Base-by-base conservation (phyloP, 1,140 invertebrate genomes). In the Drosophila fuyamai region DNA sequence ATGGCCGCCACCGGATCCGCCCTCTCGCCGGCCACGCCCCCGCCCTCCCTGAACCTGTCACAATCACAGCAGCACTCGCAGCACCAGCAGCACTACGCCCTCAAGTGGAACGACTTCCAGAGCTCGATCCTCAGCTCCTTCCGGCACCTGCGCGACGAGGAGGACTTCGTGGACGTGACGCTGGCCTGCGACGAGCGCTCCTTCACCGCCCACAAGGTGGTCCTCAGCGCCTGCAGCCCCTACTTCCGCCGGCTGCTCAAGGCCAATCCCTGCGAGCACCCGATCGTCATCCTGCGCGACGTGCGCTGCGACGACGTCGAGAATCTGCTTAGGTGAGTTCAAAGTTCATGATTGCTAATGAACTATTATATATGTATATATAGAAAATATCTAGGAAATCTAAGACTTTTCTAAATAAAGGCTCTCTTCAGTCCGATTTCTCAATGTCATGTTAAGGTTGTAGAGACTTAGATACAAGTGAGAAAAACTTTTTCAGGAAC, bases 71-170 rank as follows among this genome's bases (percentile, higher is more conserved):
- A 54, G 35, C 58, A 36, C 12, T n/a, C 50, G 2, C 70, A 72
- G 27, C 62, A 71, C 9, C 90, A 83, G 55, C 97, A 98, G 94
- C 96, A 97, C 92, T 98, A 98, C 93, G 97, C 97, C 92, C 94
- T 98, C 88, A 95, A 97, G 90, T 98, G 97, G 97, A 98, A 98
- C 93, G 97, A 98, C 93, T 98, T 97, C 94, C 97, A 97, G 92
- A 95, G 96, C 58, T 97, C 96, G 83, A 97, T 98, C 91, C 94
- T 98, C 58, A 97, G 95, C 61, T 97, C 97, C 53, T 98, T 98
- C 93, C 95, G 97, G 60, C 95, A 97, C 92, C 94, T 98, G 68
- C 94, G 96, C 27, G 96, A 97, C 92, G 96, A 97, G 92, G 96
- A 97, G 93, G 96, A 97, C 93, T 97, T 97, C 90, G 97, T 98